Evolutionary conservation across 2,113 vertebrate genomes (phyloP), one percentile per base, ranked within the genome.

Genomic region (Smithornis capensis): DNA sequence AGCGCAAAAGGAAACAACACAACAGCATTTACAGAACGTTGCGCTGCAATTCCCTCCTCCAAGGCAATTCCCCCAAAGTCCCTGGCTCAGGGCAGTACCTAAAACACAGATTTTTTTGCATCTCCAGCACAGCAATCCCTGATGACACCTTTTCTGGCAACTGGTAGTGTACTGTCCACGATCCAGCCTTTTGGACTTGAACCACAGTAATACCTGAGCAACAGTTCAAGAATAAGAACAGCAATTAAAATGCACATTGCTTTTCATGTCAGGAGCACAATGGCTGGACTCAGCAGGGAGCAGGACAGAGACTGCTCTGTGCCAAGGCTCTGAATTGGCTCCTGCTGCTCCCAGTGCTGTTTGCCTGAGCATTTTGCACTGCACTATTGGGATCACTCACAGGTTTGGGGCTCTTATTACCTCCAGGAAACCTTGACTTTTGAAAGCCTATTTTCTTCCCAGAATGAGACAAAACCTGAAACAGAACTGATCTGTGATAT

Each of bases 161-260:
- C 65, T 7, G 12, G 33, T 2, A 44, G 24, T 19, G 2, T 35
- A 9, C 17, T 22, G 60, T 4, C 60, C 59, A 22, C 3, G 5
- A 78, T 42, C 52, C 81, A 85, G 71, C 59, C 68, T 79, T 75
- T 83, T 40, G 10, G 21, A 69, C 73, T 86, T 38, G 57, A 78
- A 60, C n/a, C 65, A 5, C 0, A 31, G 25, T 14, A 77, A 42
- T 5, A 49, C 37, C 45, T 25, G 25, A 95, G 64, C 69, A 93
- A 49, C 75, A 85, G 84, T 22, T 95, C 75, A 82, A 35, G 56
- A 62, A 49, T 24, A 78, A 73, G 83, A 35, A 14, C 0, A 74
- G 86, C 91, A 89, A 93, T 92, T 93, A 94, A 96, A 88, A 93
- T 53, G 49, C 90, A 88, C 83, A n/a, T 86, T 84, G 79, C 53